phyloP scores from a whole-genome alignment of 2,113 vertebrate genomes.

The Tinamus guttatus region DNA sequence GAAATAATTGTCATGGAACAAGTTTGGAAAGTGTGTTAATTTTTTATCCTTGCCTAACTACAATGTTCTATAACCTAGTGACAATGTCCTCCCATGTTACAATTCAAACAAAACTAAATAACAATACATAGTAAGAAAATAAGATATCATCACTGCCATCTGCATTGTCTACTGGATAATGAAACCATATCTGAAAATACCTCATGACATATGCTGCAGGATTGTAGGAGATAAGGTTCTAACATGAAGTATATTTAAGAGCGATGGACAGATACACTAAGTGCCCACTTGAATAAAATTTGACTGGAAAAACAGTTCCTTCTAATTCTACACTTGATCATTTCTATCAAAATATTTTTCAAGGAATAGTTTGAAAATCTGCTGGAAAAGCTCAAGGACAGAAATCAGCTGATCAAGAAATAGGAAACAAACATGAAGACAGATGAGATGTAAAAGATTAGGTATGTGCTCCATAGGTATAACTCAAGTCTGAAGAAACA shows the following conservation, averaged over 20 bases:
- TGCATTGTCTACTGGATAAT: background rate
- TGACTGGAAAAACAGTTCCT: background rate
- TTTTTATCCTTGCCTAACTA: background rate
- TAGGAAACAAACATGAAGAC: slow-evolving; percentile 19
- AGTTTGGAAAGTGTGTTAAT: background rate
- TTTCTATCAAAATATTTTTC: background rate
- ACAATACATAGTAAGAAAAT: background rate
- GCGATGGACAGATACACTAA: background rate
- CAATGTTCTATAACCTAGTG: background rate
- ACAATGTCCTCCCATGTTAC: background rate
- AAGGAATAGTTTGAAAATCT: background rate
- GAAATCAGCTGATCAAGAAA: slow-evolving; percentile 25
- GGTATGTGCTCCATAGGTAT: background rate
- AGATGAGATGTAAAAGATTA: slow-evolving; percentile 16
- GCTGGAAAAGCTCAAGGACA: background rate
- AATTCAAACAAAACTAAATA: background rate
- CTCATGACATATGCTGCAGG: background rate
- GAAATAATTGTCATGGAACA: background rate
- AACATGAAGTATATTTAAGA: background rate
- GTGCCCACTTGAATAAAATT: background rate
- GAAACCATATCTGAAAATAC: background rate
- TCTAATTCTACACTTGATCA: background rate
- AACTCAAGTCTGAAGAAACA: background rate
- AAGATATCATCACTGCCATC: background rate
- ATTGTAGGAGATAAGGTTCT: background rate